Base-by-base conservation (phyloP, 2,888 invertebrate species). In the Biston betularia region DNA sequence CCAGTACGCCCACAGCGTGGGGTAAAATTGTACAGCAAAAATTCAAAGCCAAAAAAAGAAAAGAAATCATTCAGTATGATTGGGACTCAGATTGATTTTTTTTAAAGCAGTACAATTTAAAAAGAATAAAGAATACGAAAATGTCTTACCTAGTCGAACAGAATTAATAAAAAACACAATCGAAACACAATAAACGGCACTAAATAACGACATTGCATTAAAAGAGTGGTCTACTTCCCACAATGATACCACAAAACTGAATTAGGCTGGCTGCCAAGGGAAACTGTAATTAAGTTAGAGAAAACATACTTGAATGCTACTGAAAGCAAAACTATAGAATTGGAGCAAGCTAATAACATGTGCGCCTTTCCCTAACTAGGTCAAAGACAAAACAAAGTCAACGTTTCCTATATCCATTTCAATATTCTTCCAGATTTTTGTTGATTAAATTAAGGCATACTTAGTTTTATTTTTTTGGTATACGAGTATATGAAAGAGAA, bases 281-380 rank as follows among this genome's bases (percentile, higher is more conserved):
- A 49, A 58, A 38, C 38, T 49, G 33, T 71, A 72, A 76, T 72
- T 76, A n/a, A 72, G 57, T 76, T 74, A 76, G 49, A 45, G 49
- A 59, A 63, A 40, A 50, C 72, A 68, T 68, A 24, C 63, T 69
- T 24, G 56, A 12, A n/a, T 38, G 45, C 12, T 14, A 46, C 44
- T 60, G 45, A 40, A 65, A 60, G 59, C 45, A 44, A 35, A 34
- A 24, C 52, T 49, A 10, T 15, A 52, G 57, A 14, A 14, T 15
- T 9, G 14, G 35, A 14, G 14, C 14, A 50, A 38, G 52, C 33
- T 6, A 50, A 38, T 52, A 14, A 6, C 49, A 33, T 24, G 49
- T 49, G 12, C 10, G 24, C 1, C 14, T n/a, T 50, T 12, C n/a
- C 15, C 33, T 10, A 53, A 53, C 14, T 35, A n/a, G 35, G 52